Base-by-base conservation (phyloP, 1,140 invertebrate species). In the Eubasilissa regina region DNA sequence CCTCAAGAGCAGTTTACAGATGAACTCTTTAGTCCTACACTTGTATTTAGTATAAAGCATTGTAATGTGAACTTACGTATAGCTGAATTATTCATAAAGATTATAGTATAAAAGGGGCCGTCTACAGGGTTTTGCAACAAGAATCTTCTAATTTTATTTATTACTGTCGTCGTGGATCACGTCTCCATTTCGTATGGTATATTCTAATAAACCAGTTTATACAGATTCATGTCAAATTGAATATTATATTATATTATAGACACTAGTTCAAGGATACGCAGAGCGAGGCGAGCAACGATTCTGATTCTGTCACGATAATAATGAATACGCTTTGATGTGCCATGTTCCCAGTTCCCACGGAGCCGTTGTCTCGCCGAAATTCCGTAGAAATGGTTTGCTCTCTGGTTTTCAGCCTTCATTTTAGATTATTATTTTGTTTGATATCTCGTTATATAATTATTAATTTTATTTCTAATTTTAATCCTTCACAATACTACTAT, bases 261-360 rank as follows among this genome's bases (percentile, higher is more conserved):
- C 1, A 58, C 55, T 58, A 17, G 55, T 58, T 58, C 55, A 58
- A 58, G 55, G 55, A 58, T 58, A 19, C 13, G 13, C 13, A 56
- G 25, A 56, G n/a, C 17, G 55, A 15, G 7, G 55, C 55, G 21
- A 21, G 55, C 17, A 58, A 15, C 55, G 12, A 56, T 35, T 35
- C 25, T 35, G 25, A 1, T 6, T 56, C 53, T n/a, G n/a, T 19
- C 15, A 15, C 53, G 12, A 56, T 56, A 15, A 56, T 56, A 56
- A 58, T 58, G 55, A 19, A n/a, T 15, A 58, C 12, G 55, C n/a
- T 56, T 4, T 56, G 15, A 21, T 10, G 55, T 58, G 8, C 17
- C 12, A 15, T 15, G 21, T 58, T 58, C n/a, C 55, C 55, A 58
- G 21, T 58, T 58, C 55, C 55, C 55, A 58, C 55, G 55, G 55